Evolutionary conservation across 2,113 vertebrate species (phyloP).

Genomic region (Cacatua alba): DNA sequence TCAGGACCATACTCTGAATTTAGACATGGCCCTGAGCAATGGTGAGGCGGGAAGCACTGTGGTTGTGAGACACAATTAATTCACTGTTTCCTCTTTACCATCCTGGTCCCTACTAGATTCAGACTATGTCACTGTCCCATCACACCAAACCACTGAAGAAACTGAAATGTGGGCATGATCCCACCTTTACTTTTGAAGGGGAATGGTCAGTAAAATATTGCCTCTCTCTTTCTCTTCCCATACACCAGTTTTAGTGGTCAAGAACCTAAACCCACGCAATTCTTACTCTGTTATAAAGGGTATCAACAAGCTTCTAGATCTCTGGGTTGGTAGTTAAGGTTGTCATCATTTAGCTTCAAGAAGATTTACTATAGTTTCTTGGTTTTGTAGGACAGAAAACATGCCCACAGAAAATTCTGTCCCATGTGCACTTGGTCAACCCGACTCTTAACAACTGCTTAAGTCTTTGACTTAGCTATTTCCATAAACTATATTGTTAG

Average conservation of each 20-base stretch:
- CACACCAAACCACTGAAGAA: not conserved
- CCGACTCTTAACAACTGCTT: not conserved
- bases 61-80: slow-evolving; percentile 4
- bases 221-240: not conserved
- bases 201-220: not conserved
- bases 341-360: not conserved
- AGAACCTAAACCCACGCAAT: not conserved
- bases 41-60: not conserved
- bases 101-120: not conserved
- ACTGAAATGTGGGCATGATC: not conserved
- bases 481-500: not conserved
- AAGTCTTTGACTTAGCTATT: not conserved
- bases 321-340: not conserved
- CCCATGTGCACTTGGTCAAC: not conserved
- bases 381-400: not conserved
- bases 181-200: not conserved
- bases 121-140: not conserved
- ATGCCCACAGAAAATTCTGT: not conserved
- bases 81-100: not conserved
- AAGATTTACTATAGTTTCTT: not conserved
- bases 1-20: not conserved
- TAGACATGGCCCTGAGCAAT: not conserved
- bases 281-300: not conserved
- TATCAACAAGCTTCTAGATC: not conserved
- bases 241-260: not conserved